phyloP scores from a whole-genome alignment of 2,113 vertebrate species.

The Chloebia gouldiae region DNA sequence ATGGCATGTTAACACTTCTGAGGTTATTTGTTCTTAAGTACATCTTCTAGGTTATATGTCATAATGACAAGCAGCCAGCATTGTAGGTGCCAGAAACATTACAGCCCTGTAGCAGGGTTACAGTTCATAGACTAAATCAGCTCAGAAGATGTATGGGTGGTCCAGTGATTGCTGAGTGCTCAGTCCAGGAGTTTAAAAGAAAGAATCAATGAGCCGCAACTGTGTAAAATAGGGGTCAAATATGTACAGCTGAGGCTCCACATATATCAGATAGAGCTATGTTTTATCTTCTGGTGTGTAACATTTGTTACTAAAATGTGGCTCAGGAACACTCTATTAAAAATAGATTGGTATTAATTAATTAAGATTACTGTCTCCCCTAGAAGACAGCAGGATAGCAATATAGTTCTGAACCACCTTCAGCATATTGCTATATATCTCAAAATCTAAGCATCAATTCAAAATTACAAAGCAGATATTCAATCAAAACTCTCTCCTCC shows the following conservation, averaged over 20 bases:
- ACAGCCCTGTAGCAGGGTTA: conserved; percentile 60
- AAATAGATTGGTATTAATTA: conserved; percentile 71
- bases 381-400: neutral
- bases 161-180: conserved; percentile 67
- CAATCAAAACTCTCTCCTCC: neutral
- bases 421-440: neutral
- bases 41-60: conserved; percentile 71
- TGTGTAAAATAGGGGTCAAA: conserved; percentile 80
- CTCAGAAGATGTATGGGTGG: conserved; percentile 69
- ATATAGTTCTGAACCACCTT: neutral
- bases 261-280: conserved; percentile 58
- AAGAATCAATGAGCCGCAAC: conserved; percentile 76
- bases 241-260: conserved; percentile 75
- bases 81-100: conserved; percentile 46
- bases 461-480: neutral
- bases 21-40: conserved; percentile 73
- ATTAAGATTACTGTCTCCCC: conserved; percentile 36
- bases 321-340: conserved; percentile 68
- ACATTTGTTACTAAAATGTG: conserved; percentile 63
- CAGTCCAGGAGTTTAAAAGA: conserved; percentile 67
- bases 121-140: conserved; percentile 71
- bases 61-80: conserved; percentile 66
- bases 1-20: conserved; percentile 56
- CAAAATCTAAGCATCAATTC: neutral
- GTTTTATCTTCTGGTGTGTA: conserved; percentile 61